A percentile compares a stretch with the other conserved stretches of the same genome.
Conservation (phyloP, 2,888 invertebrate genomes). For the Apamea sordens region DNA sequence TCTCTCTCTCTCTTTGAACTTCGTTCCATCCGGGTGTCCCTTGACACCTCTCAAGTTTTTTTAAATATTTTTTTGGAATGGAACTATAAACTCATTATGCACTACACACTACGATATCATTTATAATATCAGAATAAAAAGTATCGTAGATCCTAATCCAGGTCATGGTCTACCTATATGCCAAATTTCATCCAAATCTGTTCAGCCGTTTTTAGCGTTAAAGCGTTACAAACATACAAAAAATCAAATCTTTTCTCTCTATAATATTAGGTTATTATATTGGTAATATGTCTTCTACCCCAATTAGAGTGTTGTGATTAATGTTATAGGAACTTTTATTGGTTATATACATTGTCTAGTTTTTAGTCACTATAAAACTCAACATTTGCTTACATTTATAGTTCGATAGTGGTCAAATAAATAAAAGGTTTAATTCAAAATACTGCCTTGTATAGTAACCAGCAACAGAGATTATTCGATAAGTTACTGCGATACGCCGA, state of each 20-base stretch:
- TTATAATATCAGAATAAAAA: neutral
- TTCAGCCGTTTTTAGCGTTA: neutral
- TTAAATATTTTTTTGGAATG: neutral
- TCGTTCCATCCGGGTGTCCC: too few relatives aligned
- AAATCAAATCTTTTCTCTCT: neutral
- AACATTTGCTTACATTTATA: neutral
- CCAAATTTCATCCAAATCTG: too few relatives aligned
- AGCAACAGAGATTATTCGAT: neutral
- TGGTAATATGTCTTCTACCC: neutral
- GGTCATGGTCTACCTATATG: neutral
- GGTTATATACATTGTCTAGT: neutral
- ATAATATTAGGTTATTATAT: neutral
- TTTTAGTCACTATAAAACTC: too few relatives aligned
- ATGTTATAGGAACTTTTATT: neutral
- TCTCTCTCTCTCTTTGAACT: too few relatives aligned
- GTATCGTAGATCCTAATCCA: neutral
- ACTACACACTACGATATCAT: neutral
- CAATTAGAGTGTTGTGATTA: neutral
- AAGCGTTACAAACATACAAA: neutral
- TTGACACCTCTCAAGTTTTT: too few relatives aligned
- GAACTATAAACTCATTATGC: too few relatives aligned
- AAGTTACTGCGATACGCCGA: conserved; percentile 4
- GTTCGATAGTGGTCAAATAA: neutral
- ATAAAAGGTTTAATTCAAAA: neutral
- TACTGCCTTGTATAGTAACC: neutral